Conservation (phyloP, 2,888 invertebrate genomes). For the Apamea sordens region DNA sequence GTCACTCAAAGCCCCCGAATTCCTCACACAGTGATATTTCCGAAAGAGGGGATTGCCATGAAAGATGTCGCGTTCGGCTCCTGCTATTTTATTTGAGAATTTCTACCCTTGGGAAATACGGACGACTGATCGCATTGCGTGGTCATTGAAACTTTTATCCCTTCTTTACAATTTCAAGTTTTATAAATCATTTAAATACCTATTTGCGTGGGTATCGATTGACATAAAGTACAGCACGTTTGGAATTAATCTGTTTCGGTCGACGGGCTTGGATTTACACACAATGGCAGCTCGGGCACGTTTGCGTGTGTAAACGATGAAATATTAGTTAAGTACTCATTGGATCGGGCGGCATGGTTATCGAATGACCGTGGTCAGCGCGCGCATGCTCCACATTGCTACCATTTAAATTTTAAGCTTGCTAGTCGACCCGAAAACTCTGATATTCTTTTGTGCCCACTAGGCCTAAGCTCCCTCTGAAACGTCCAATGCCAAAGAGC, state of each 20-base stretch:
- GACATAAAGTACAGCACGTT: constrained; percentile 70
- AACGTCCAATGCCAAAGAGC: constrained; percentile 75
- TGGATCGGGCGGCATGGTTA: constrained; percentile 72
- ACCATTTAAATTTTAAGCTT: constrained; percentile 74
- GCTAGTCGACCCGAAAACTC: constrained; percentile 61
- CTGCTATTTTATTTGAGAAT: constrained; percentile 75
- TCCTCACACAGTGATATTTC: constrained; percentile 78
- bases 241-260: constrained; percentile 79
- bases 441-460: constrained; percentile 74
- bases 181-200: constrained; percentile 65
- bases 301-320: constrained; percentile 83
- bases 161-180: constrained; percentile 64
- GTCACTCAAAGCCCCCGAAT: constrained; percentile 79
- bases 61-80: constrained; percentile 73
- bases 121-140: constrained; percentile 69
- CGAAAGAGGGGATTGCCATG: constrained; percentile 73
- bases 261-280: constrained; percentile 84
- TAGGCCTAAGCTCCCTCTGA: constrained; percentile 77
- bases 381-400: constrained; percentile 70
- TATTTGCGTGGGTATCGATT: constrained; percentile 60
- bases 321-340: constrained; percentile 78
- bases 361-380: constrained; percentile 71
- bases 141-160: constrained; percentile 65
- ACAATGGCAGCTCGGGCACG: constrained; percentile 80
- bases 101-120: constrained; percentile 74